These are phyloP conservation scores for Phymorhynchus buccinoides DNA, from an alignment of 1,140 invertebrate genomes.

Conservation along the genomic window DNA sequence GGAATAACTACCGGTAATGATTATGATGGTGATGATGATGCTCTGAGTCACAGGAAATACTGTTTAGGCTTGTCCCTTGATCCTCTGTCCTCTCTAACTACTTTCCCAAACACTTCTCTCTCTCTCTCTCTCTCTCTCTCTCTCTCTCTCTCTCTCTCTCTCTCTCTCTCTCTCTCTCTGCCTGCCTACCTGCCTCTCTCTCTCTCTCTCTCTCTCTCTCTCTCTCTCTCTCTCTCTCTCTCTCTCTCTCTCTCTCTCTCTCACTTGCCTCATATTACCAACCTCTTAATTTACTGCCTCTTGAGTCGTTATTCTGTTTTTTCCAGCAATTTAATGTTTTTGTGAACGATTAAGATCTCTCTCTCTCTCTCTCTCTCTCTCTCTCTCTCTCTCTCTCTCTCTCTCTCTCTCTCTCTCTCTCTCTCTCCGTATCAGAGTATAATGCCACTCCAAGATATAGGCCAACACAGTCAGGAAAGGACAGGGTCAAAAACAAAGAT, in stretches of 20 bases:
- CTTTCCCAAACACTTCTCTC: no score
- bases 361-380: neutral
- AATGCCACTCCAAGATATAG: no score
- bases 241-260: neutral
- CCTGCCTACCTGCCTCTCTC: no score
- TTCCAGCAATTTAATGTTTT: neutral
- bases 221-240: slow-evolving; percentile 1
- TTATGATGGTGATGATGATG: no score
- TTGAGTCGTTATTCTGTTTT: neutral
- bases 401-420: neutral
- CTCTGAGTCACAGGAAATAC: no score
- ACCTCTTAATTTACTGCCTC: neutral
- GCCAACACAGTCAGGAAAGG: no score
- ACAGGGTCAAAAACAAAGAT: no score
- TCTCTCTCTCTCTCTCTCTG: neutral
- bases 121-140: neutral
- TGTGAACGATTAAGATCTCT: neutral
- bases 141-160: neutral
- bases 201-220: neutral
- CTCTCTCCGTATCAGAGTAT: no score
- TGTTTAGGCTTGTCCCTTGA: no score
- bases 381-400: neutral
- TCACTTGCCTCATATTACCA: neutral
- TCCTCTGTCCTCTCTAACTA: slow-evolving; percentile 3
- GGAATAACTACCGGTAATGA: no score